phyloP scores from a whole-genome alignment of 2,888 invertebrate genomes.

The Tridacna crocea region DNA sequence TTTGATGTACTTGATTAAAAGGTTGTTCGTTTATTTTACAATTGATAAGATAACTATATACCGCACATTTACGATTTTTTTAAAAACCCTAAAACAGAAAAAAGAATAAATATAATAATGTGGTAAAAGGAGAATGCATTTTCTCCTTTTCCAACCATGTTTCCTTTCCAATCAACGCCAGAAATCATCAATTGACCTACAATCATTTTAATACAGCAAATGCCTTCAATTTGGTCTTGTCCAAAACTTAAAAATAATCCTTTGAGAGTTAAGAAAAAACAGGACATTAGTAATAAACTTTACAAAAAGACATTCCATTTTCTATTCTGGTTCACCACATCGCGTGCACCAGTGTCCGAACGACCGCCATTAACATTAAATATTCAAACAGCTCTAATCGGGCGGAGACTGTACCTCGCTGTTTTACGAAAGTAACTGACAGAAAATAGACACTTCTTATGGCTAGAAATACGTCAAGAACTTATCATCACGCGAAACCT shows the following conservation, averaged over 20 bases:
- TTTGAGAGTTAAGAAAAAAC: too few relatives aligned
- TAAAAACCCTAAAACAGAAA: too few relatives aligned
- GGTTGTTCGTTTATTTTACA: too few relatives aligned
- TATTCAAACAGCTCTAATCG: background rate
- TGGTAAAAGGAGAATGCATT: background rate
- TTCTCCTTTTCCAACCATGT: too few relatives aligned
- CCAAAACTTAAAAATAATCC: too few relatives aligned
- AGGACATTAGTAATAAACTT: background rate
- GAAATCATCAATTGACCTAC: too few relatives aligned
- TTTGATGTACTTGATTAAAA: too few relatives aligned
- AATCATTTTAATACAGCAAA: too few relatives aligned
- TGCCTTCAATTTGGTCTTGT: too few relatives aligned
- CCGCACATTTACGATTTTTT: too few relatives aligned
- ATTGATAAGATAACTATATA: too few relatives aligned
- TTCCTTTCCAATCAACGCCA: too few relatives aligned
- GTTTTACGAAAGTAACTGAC: background rate
- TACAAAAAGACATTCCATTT: conserved; percentile 1
- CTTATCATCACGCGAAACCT: conserved; percentile 16
- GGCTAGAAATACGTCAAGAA: conserved; percentile 4
- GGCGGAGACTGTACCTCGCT: background rate
- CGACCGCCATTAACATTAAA: background rate
- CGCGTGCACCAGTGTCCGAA: background rate
- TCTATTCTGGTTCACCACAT: conserved; percentile 10
- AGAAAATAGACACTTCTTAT: background rate
- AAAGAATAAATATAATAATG: background rate